Evolutionary conservation across 30 jellyfish, hydroid and myxozoan genomes (phyloP).

Genomic region (Cassiopea andromeda): DNA sequence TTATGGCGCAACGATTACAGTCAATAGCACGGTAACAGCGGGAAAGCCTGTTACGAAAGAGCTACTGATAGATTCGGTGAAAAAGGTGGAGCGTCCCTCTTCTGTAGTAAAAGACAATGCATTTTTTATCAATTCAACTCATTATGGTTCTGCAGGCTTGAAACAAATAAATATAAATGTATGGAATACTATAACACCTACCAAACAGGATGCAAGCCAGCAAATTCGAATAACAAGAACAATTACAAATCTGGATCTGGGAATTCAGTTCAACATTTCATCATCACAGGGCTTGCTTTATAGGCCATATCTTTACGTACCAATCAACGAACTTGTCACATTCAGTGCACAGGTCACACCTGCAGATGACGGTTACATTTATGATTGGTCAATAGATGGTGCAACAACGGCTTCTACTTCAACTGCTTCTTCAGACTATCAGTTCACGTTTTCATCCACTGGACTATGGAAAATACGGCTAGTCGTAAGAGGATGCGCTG

Average conservation of each 20-base stretch:
- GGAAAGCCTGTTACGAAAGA: slow-evolving; percentile 42
- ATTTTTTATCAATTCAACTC: neutral
- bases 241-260: neutral
- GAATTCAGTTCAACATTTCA: slow-evolving; percentile 10
- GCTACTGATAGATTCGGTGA: slow-evolving; percentile 13
- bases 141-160: slow-evolving; percentile 13
- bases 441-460: slow-evolving; percentile 4
- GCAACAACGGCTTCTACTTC: neutral
- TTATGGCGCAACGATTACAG: neutral
- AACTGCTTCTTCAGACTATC: neutral
- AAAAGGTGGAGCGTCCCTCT: neutral
- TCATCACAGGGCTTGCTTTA: slow-evolving; percentile 33
- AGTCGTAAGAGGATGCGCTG: slow-evolving; percentile 29
- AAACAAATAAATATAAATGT: slow-evolving; percentile 4
- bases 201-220: neutral
- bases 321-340: slow-evolving; percentile 3
- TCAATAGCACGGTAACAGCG: slow-evolving; percentile 8
- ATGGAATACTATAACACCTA: slow-evolving; percentile 16
- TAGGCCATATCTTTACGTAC: slow-evolving; percentile 42
- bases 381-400: slow-evolving; percentile 13
- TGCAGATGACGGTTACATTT: slow-evolving; percentile 3
- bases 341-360: slow-evolving; percentile 33
- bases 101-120: slow-evolving; percentile 10
- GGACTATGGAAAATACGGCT: slow-evolving; percentile 13
- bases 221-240: slow-evolving; percentile 18